These are phyloP conservation scores for Shinisaurus crocodilurus DNA, from an alignment of 2,113 vertebrate genomes.

Conservation along the genomic window DNA sequence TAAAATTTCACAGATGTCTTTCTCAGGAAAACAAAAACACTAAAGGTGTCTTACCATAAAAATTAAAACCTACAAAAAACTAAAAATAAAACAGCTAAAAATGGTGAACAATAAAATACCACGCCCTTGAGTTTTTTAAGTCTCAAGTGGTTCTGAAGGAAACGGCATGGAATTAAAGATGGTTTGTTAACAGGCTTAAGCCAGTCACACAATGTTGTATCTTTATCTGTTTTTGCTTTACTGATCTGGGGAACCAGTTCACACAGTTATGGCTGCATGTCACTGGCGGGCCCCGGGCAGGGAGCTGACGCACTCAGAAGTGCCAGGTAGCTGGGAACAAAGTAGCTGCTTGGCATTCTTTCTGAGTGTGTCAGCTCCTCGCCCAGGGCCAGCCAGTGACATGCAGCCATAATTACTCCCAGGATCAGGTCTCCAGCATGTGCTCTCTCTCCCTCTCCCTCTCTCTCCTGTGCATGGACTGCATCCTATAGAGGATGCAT, in stretches of 20 bases:
- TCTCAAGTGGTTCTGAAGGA: too few species aligned
- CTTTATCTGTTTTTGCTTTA: neutral
- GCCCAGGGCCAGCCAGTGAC: neutral
- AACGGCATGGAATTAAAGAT: neutral
- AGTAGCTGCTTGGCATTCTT: neutral
- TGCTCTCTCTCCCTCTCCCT: neutral
- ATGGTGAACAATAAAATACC: too few species aligned
- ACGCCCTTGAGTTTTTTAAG: too few species aligned
- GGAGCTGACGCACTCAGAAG: too few species aligned
- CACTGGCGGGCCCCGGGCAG: too few species aligned
- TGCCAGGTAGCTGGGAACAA: too few species aligned
- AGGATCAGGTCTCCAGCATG: neutral
- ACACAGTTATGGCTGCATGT: neutral
- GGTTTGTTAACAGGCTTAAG: neutral
- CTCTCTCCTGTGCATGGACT: neutral
- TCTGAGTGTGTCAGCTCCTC: neutral
- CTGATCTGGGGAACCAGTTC: neutral
- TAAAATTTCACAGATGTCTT: too few species aligned
- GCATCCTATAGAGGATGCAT: neutral
- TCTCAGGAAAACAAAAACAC: too few species aligned
- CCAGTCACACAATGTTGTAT: neutral
- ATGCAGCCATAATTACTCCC: neutral
- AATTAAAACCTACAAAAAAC: too few species aligned
- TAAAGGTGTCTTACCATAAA: too few species aligned
- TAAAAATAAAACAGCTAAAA: too few species aligned